Evolutionary conservation across 2,888 invertebrate species (phyloP).

Genomic region (Erpobdella octoculata): DNA sequence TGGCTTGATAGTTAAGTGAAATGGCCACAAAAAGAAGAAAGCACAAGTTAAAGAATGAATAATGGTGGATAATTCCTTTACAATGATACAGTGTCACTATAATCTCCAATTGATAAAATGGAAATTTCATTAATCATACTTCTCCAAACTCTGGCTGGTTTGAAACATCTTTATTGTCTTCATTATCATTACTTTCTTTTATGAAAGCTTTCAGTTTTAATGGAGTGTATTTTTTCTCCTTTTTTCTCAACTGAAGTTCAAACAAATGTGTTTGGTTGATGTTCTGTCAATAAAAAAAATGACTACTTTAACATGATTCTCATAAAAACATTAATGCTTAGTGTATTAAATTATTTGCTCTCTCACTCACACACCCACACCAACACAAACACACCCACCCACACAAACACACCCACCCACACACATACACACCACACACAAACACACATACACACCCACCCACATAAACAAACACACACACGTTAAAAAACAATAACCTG

Average conservation of each 20-base stretch:
- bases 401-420: not conserved
- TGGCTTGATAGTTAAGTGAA: no score
- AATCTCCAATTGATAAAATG: no score
- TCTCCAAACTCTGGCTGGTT: no score
- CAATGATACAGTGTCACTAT: no score
- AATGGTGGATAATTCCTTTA: no score
- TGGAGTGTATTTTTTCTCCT: not conserved
- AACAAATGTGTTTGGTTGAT: constrained; percentile 48
- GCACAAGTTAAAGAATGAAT: no score
- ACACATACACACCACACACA: not conserved
- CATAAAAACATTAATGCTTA: not conserved
- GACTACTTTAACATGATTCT: not conserved
- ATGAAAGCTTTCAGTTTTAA: not conserved
- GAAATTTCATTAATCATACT: no score
- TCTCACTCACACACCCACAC: no score
- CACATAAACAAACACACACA: not conserved
- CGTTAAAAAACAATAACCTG: constrained; percentile 56
- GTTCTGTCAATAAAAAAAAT: constrained; percentile 41
- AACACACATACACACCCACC: not conserved
- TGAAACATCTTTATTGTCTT: constrained; percentile 11
- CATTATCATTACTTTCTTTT: constrained; percentile 16
- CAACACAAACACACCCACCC: not conserved
- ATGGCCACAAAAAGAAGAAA: no score
- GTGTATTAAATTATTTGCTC: not conserved
- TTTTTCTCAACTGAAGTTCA: constrained; percentile 42